Conservation (phyloP, 2,797 vertebrate species). For the Lerista edwardsae region DNA sequence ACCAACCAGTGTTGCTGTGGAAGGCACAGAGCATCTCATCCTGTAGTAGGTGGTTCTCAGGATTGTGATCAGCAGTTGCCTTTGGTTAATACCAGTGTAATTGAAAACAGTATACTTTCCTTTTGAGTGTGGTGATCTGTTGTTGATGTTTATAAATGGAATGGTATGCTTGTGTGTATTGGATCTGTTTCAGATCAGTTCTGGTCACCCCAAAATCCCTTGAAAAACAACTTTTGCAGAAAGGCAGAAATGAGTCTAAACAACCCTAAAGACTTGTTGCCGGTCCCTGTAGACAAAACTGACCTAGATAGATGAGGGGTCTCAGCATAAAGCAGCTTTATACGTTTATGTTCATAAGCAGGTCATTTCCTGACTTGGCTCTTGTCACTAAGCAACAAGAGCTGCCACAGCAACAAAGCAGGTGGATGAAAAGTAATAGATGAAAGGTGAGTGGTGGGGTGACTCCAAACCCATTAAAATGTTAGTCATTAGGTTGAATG, state of each 20-base stretch:
- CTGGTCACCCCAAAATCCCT: not conserved
- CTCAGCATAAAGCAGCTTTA: too few species aligned
- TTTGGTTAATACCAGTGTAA: too few species aligned
- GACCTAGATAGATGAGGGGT: too few species aligned
- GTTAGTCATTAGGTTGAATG: not conserved
- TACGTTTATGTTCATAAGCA: not conserved
- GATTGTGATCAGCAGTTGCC: too few species aligned
- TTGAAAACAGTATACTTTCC: too few species aligned
- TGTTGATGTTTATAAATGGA: not conserved
- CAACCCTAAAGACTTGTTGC: too few species aligned
- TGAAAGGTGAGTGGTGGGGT: not conserved
- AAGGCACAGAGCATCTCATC: not conserved
- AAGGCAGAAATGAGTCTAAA: not conserved
- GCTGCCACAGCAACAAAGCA: conserved; percentile 13
- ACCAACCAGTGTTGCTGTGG: too few species aligned
- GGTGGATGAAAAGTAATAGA: conserved; percentile 16
- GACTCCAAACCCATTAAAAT: not conserved
- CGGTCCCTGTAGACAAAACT: too few species aligned
- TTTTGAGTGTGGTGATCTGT: not conserved
- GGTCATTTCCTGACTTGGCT: not conserved
- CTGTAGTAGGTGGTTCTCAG: not conserved
- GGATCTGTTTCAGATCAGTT: not conserved
- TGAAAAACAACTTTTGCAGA: not conserved
- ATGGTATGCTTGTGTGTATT: not conserved
- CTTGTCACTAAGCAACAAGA: conserved; percentile 28